phyloP scores from a whole-genome alignment of 2,888 invertebrate species.

The Plutella xylostella region DNA sequence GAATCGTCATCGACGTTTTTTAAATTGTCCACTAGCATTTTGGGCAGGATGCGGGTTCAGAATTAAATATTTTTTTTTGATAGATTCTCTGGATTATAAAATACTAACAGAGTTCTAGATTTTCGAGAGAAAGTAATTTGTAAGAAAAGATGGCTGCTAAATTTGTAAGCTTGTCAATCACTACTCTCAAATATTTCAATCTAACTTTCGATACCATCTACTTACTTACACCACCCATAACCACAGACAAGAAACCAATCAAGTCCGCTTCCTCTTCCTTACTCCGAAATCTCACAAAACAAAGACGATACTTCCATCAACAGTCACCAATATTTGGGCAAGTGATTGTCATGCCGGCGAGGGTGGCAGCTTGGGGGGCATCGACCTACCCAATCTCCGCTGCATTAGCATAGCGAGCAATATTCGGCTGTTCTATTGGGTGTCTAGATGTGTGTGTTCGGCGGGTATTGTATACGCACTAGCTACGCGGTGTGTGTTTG shows the following conservation, averaged over 20 bases:
- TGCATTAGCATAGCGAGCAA: constrained; percentile 70
- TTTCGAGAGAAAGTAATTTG: too few species aligned
- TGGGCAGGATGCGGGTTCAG: not conserved
- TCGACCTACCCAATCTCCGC: constrained; percentile 70
- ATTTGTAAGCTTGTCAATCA: too few species aligned
- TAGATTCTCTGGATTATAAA: too few species aligned
- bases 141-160: too few species aligned
- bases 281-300: too few species aligned
- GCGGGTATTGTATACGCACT: too few species aligned
- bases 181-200: too few species aligned
- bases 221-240: too few species aligned
- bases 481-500: constrained; percentile 17
- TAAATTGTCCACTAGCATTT: not conserved
- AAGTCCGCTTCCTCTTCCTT: not conserved
- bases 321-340: not conserved
- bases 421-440: too few species aligned
- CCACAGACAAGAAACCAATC: too few species aligned
- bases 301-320: not conserved
- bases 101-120: too few species aligned
- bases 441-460: constrained; percentile 37
- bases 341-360: constrained; percentile 39
- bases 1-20: constrained; percentile 20
- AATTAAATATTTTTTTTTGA: not conserved
- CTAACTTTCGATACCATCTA: too few species aligned
- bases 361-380: constrained; percentile 60